Evolutionary conservation across 2,113 vertebrate genomes (phyloP).

Genomic region (Plecturocebus donacophilus): DNA sequence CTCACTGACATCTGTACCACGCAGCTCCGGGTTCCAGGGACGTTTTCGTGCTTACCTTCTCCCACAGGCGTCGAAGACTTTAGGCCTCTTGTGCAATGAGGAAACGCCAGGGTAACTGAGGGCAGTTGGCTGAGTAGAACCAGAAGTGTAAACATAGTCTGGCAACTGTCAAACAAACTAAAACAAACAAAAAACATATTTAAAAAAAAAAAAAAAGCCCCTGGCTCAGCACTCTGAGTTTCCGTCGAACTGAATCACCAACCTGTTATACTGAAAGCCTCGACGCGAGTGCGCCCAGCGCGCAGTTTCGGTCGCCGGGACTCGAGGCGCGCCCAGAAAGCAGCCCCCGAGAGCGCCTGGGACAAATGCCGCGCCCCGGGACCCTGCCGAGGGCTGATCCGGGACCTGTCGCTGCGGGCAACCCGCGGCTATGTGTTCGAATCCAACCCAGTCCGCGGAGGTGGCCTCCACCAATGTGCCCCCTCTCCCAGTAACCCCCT

Average conservation of each 20-base stretch:
- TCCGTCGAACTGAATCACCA: conserved; percentile 27
- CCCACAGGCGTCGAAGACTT: conserved; percentile 45
- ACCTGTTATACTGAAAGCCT: not conserved
- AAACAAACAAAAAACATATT: conserved; percentile 30
- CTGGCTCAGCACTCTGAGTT: not conserved
- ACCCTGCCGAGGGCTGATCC: not conserved
- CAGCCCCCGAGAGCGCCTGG: not conserved
- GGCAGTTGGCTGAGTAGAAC: conserved; percentile 85
- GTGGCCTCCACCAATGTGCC: no score
- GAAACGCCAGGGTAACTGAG: conserved; percentile 75
- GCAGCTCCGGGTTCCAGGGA: not conserved
- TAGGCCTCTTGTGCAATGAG: conserved; percentile 77
- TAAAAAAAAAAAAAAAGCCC: not conserved
- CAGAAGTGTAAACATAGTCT: conserved; percentile 85
- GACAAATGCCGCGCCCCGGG: not conserved
- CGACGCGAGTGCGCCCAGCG: not conserved
- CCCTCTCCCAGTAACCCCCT: not conserved
- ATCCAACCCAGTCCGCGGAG: not conserved
- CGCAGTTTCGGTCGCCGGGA: not conserved
- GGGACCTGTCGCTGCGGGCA: not conserved
- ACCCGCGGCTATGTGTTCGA: not conserved
- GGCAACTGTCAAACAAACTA: conserved; percentile 78
- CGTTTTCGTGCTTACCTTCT: conserved; percentile 84
- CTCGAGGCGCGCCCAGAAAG: not conserved
- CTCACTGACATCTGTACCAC: not conserved